Evolutionary conservation across 2,888 invertebrate genomes (phyloP), one percentile per base, ranked within the genome.

Genomic region (Volucella inanis): DNA sequence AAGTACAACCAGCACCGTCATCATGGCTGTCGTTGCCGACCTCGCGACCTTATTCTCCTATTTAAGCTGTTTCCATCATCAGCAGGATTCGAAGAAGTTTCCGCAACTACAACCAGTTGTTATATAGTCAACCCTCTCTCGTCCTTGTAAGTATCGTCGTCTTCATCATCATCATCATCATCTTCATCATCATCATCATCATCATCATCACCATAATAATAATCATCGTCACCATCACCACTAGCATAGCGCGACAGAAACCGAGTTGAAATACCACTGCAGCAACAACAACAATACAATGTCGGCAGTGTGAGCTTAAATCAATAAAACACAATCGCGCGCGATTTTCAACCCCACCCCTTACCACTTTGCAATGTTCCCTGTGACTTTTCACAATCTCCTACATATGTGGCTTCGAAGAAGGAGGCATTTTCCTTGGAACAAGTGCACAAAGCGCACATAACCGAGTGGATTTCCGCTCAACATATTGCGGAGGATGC

Each of bases 311-410:
- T 85, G 77, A 68, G 85, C 52, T 76, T 81, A 81, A 85, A 85
- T 85, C 85, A 85, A 85, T 85, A 85, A 85, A 85, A 72, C 72
- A 85, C 85, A 85, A 85, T 85, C 81, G 85, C 85, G 70, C 85
- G 85, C 85, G 85, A 85, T 81, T 81, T 85, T 76, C 61, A 45
- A 57, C 74, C 59, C 55, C 50, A 45, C 49, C 22, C 31, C n/a
- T 9, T 41, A 50, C 52, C 22, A 11, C 50, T 22, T 22, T 22
- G 18, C 18, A 2, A 22, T 39, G 38, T 15, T 49, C 52, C 15
- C 18, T 49, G 54, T 47, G 52, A 80, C 64, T 55, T 80, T 85
- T 70, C 75, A 77, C 81, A 85, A 85, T 68, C 76, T 80, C 64
- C 64, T 57, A 18, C 8, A 41, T 41, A 38, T 55, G 38, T 64